These are phyloP conservation scores for Cebus imitator DNA, from an alignment of 2,113 vertebrate genomes.

Conservation along the genomic window DNA sequence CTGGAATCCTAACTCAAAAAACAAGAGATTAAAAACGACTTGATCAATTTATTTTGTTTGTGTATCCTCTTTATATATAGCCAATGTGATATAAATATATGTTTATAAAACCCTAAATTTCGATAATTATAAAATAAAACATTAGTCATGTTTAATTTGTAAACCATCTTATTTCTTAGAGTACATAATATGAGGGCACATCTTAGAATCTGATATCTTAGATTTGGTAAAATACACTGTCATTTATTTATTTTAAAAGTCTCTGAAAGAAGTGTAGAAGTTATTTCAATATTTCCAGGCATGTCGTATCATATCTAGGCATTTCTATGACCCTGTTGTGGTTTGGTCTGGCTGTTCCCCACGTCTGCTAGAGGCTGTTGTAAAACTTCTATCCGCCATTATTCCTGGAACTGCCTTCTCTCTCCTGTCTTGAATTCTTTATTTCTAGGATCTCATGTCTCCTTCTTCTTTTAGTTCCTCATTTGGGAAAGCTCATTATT, in stretches of 20 bases:
- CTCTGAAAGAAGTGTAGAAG: neutral
- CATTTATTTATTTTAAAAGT: neutral
- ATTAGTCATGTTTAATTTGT: neutral
- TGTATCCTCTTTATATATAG: neutral
- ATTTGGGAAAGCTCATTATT: neutral
- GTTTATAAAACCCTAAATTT: neutral
- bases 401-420: neutral
- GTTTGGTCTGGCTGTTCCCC: neutral
- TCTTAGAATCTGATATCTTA: neutral
- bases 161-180: neutral
- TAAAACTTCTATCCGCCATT: neutral
- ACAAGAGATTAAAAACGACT: neutral
- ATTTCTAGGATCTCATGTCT: neutral
- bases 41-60: neutral
- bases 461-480: neutral
- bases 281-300: neutral
- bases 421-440: neutral
- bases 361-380: neutral
- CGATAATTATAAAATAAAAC: neutral
- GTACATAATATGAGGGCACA: neutral
- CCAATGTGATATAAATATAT: neutral
- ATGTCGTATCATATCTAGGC: neutral
- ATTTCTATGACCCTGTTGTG: neutral
- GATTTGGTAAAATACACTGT: neutral
- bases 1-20: constrained; percentile 4